Percentiles rank a stretch among this genome's conserved stretches.
Conservation (phyloP, 2,113 vertebrate species). For the Ceyx margarethae region DNA sequence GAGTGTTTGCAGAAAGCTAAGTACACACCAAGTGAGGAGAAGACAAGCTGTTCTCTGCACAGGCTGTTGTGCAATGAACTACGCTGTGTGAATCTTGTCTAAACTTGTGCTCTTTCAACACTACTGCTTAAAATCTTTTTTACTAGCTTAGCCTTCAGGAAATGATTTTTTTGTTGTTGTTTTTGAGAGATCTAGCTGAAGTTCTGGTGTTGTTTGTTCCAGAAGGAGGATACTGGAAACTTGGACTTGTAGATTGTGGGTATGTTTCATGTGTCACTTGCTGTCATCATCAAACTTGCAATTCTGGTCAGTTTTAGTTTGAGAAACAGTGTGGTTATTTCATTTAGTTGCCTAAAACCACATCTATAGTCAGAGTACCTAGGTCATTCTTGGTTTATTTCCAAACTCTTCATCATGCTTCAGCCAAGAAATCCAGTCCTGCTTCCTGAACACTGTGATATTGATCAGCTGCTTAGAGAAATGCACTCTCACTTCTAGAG, state of each 20-base stretch:
- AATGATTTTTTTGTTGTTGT: too few relatives aligned
- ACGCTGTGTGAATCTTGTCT: neutral
- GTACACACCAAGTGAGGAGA: neutral
- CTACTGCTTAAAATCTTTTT: neutral
- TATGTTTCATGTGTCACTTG: neutral
- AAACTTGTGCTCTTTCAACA: neutral
- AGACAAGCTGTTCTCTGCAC: neutral
- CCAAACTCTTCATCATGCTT: neutral
- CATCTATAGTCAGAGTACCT: neutral
- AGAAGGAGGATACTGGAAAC: neutral
- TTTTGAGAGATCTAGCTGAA: neutral
- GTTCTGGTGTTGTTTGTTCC: neutral
- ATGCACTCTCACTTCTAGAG: neutral
- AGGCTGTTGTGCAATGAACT: neutral
- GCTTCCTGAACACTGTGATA: neutral
- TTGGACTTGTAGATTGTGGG: neutral
- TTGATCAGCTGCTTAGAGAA: neutral
- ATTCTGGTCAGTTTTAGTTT: neutral
- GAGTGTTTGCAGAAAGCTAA: neutral
- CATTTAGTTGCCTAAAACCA: neutral
- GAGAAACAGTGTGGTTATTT: neutral
- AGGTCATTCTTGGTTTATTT: neutral
- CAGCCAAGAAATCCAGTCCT: neutral
- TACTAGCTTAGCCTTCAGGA: neutral
- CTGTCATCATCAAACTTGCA: neutral